These are phyloP conservation scores for Microctenopoma stevenorrisi DNA, from an alignment of 2,797 vertebrate genomes.

Conservation along the genomic window DNA sequence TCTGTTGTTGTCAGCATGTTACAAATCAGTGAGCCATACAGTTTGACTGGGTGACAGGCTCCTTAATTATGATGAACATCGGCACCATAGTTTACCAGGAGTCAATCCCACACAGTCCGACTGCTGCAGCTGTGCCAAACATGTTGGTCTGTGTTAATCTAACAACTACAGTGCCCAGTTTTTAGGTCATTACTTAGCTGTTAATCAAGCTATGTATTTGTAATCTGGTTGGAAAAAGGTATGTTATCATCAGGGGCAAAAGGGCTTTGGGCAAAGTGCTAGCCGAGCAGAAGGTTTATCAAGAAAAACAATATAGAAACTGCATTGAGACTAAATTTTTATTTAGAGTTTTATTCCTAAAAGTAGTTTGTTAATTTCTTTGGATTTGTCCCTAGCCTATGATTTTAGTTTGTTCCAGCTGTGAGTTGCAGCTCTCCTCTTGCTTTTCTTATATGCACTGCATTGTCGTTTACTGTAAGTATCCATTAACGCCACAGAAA, in stretches of 20 bases:
- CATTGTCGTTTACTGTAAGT: neutral
- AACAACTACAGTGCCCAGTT: neutral
- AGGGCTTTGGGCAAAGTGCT: neutral
- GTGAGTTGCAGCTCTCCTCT: neutral
- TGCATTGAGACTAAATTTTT: neutral
- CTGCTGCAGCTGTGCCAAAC: neutral
- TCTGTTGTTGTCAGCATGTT: neutral
- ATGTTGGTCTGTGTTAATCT: neutral
- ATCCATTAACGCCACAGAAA: neutral
- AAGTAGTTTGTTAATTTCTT: neutral
- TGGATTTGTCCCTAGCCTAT: constrained; percentile 2
- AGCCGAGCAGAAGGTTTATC: neutral
- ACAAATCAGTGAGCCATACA: neutral
- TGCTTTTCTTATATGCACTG: neutral
- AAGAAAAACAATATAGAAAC: too few relatives aligned
- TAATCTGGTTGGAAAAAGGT: neutral
- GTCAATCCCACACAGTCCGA: neutral
- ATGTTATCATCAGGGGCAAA: neutral
- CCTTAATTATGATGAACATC: neutral
- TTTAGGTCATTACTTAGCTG: neutral
- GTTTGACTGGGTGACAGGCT: neutral
- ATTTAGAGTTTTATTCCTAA: neutral
- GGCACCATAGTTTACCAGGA: neutral
- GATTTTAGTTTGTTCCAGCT: constrained; percentile 19
- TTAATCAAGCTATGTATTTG: neutral